Base-by-base conservation (phyloP, 2,113 vertebrate genomes). In the Seriola dumerili region DNA sequence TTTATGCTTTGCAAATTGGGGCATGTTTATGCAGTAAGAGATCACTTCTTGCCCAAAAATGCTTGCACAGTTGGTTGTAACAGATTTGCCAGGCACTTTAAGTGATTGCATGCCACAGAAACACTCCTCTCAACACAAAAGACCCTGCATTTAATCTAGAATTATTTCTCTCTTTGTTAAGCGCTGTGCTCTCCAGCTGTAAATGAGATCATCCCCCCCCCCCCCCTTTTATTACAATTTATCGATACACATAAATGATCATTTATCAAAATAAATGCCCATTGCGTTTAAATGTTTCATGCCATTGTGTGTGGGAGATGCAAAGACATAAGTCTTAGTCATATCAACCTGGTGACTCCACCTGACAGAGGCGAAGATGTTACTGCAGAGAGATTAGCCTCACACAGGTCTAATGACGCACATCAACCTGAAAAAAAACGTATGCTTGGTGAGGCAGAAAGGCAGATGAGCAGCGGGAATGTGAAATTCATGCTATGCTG, bases 321-420 rank as follows among this genome's bases (percentile, higher is more conserved):
- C 66, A 84, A 78, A 46, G 71, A 50, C 46, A 42, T 79, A 50
- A 32, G 42, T 42, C 42, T 85, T 6, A 63, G 57, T 65, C 63
- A 54, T 58, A 76, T 64, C 62, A 74, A 42, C 11, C 55, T 64
- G 2, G 32, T 66, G 82, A 86, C 78, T 76, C 38, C 65, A 73
- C 68, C 72, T 74, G 84, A 79, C 6, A 14, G 66, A 75, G 23
- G 38, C 10, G 8, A 34, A 34, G 64, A 73, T 74, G 76, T 11
- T 84, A n/a, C 71, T 81, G 82, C 81, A 85, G 73, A 69, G 32
- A 78, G 81, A 78, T 76, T 79, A 66, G 71, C 50, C 78, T 81
- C 85, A 68, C 52, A 42, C 83, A 63, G 68, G 32, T 83, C 76
- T 67, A 73, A 83, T 93, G 93, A 93, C 92, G 91, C 92, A 93